Evolutionary conservation across 1,140 invertebrate genomes (phyloP), one percentile per base, ranked within the genome.

Genomic region (Ceratitis capitata): DNA sequence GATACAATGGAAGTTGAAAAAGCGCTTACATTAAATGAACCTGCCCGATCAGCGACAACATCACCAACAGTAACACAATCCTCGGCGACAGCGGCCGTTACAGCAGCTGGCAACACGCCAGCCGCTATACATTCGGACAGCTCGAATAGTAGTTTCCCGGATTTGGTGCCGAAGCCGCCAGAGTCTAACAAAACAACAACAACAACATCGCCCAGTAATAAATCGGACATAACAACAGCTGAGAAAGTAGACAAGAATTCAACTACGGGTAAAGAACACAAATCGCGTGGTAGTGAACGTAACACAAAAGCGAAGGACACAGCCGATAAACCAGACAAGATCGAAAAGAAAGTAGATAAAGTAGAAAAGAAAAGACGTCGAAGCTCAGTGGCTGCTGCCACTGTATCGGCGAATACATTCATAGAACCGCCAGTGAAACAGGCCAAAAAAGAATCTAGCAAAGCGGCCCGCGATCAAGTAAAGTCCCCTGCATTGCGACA

Each of bases 301-400:
- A 78, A 45, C 42, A 3, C 69, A 85, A 82, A 45, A 16, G 9
- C 58, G 3, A 74, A 58, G 32, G 69, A 78, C 29, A 19, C 6
- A 49, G 39, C 58, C 7, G 58, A 85, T 5, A 84, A 84, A 64
- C n/a, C 29, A 4, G 56, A 84, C 1, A 86, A 86, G 49, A 2
- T 64, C 16, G 88, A 87, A 10, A 45, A 78, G 89, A 92, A 85
- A 88, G 83, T 89, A 86, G 85, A 94, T 92, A 93, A 94, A 88
- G 92, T 94, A 87, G 92, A 94, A 86, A 91, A 93, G 91, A 89
- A 92, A 86, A 89, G 95, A 86, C 94, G 94, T 89, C 87, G 94
- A 85, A 94, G 93, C 56, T 89, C 89, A 4, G 53, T 56, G 26
- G 69, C 87, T 23, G 74, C 85, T 19, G 39, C n/a, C 39, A 78